Evolutionary conservation across 2,888 invertebrate species (phyloP).

Genomic region (Xiphydria camelus): DNA sequence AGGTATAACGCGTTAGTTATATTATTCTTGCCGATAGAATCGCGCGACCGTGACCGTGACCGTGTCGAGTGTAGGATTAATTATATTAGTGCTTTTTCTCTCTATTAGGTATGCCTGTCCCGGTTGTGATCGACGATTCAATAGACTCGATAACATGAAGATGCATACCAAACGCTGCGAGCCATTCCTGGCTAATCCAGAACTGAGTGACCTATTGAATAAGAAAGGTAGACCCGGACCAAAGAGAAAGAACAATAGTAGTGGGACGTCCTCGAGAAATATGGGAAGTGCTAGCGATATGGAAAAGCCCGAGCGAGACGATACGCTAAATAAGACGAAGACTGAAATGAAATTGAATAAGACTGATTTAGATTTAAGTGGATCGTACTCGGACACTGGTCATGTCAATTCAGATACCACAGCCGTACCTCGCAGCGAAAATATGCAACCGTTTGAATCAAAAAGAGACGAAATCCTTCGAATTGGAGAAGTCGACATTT

Average conservation of each 20-base stretch:
- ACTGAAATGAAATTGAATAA: neutral
- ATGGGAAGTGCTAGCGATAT: too few species aligned
- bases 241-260: neutral
- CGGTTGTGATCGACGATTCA: constrained; percentile 43
- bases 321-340: constrained; percentile 4
- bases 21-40: too few species aligned
- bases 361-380: constrained; percentile 6
- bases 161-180: constrained; percentile 44
- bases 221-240: neutral
- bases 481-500: constrained; percentile 11
- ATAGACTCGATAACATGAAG: constrained; percentile 50
- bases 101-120: constrained; percentile 45
- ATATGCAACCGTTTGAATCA: neutral
- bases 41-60: too few species aligned
- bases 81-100: too few species aligned
- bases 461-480: constrained; percentile 3
- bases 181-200: constrained; percentile 37
- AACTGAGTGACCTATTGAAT: constrained; percentile 23
- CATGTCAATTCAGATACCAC: constrained; percentile 3
- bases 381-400: neutral
- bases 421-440: neutral
- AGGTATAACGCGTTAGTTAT: constrained; percentile 26
- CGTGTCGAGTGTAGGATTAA: too few species aligned
- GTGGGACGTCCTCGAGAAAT: neutral
- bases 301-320: too few species aligned